These are phyloP conservation scores for Xenopus borealis DNA, from an alignment of 2,113 vertebrate genomes.

Conservation along the genomic window DNA sequence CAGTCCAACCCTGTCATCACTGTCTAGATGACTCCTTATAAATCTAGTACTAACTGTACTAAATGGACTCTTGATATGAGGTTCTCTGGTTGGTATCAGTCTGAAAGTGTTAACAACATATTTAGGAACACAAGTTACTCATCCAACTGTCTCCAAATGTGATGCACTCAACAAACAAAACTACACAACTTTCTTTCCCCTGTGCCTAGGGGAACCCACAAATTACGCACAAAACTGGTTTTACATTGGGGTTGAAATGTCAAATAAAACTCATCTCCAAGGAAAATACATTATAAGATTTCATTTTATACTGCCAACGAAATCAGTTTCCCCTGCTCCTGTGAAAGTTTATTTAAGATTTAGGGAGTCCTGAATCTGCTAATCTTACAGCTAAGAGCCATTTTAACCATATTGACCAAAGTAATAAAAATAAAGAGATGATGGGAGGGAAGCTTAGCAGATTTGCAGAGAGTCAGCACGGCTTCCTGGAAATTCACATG, in stretches of 20 bases:
- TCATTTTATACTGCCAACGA: conserved; percentile 27
- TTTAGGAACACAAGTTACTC: too few relatives aligned
- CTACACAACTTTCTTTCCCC: too few relatives aligned
- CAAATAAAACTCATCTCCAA: conserved; percentile 2
- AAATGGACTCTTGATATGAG: too few relatives aligned
- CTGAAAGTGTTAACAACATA: too few relatives aligned
- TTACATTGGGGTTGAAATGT: not conserved
- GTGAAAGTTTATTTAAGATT: conserved; percentile 20
- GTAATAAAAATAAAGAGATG: conserved; percentile 33
- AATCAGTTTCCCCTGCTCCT: not conserved
- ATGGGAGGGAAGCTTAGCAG: conserved; percentile 3
- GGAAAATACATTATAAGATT: conserved; percentile 1
- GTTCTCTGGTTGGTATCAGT: too few relatives aligned
- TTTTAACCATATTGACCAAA: conserved; percentile 23
- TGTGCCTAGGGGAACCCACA: too few relatives aligned
- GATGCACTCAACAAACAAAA: too few relatives aligned
- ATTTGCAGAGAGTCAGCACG: conserved; percentile 20
- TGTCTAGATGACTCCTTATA: too few relatives aligned
- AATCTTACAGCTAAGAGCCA: conserved; percentile 16
- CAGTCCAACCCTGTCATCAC: too few relatives aligned
- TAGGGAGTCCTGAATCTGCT: not conserved
- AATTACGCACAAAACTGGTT: not conserved
- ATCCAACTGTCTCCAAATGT: too few relatives aligned
- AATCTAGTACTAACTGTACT: too few relatives aligned
- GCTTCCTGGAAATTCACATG: conserved; percentile 28